Percentiles rank a stretch among this genome's conserved stretches.
Evolutionary conservation across 2,113 vertebrate species (phyloP).

Genomic region (Bos taurus): DNA sequence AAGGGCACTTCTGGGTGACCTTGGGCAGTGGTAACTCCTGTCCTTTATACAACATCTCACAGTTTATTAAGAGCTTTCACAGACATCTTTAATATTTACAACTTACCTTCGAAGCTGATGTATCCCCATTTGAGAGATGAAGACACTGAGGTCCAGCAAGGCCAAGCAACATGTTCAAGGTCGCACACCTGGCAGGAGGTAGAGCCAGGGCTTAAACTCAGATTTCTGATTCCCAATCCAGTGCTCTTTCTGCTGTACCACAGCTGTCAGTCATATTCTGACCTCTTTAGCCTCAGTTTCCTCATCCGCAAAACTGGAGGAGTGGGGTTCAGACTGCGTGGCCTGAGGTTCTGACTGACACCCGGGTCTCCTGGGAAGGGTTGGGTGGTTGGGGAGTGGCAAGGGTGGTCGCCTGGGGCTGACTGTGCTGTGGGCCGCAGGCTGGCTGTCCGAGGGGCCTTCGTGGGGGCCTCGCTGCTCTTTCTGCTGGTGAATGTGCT

Average conservation of each 20-base stretch:
- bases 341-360: neutral
- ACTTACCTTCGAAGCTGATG: neutral
- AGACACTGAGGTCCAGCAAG: constrained; percentile 12
- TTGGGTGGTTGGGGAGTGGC: neutral
- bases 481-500: constrained; percentile 87
- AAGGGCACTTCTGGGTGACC: constrained; percentile 26
- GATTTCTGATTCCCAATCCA: neutral
- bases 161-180: neutral
- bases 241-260: neutral
- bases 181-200: neutral
- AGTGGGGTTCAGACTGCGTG: neutral
- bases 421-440: constrained; percentile 65
- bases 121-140: neutral
- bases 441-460: constrained; percentile 75
- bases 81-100: neutral
- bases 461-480: constrained; percentile 79
- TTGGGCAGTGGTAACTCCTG: neutral
- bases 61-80: neutral
- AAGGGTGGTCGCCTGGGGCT: neutral
- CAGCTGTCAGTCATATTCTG: neutral
- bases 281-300: neutral
- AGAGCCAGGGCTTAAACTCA: neutral
- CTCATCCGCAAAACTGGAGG: neutral
- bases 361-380: neutral
- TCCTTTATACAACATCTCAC: neutral